Evolutionary conservation across 1,140 invertebrate genomes (phyloP), one percentile per base, ranked within the genome.

Genomic region (Tetragnatha versicolor): DNA sequence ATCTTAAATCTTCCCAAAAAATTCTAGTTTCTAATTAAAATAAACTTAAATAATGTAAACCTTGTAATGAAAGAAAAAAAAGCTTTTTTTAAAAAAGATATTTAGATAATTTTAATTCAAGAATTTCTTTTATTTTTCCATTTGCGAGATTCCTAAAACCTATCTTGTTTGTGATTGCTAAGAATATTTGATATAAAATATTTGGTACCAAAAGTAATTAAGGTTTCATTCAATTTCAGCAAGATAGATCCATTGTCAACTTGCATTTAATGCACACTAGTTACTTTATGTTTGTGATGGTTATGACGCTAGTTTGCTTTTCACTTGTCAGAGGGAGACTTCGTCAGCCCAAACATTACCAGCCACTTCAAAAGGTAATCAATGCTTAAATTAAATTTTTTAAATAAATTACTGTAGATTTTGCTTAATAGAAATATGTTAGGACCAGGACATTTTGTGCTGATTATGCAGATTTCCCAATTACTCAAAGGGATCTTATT

Each of bases 221-320:
- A n/a, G n/a, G n/a, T n/a, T n/a, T n/a, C n/a, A n/a, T n/a, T n/a
- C n/a, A 51, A 75, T 58, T 77, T 3, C 82, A 87, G 86, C 82
- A 84, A 78, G 85, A 86, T 65, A 70, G 84, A n/a, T 86, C 86
- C 9, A 78, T 86, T 49, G 86, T 87, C 29, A 86, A 87, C 80
- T 81, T 86, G 5, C 86, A 86, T 79, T 69, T 87, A 63, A 84
- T 87, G 84, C 85, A 86, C 69, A 87, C 86, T 6, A 86, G 85
- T 69, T 86, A 86, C 75, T 87, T 87, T 72, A 83, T 87, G 45
- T 86, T 87, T 83, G 84, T 87, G 20, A 87, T 86, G 85, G 84
- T 86, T 10, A 80, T 87, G 49, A 86, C 85, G 6, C 45, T 87
- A 1, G 80, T 86, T 39, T 85, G 84, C 65, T 87, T 85, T 78